phyloP scores from a whole-genome alignment of 2,113 vertebrate species.

The Trachemys scripta region DNA sequence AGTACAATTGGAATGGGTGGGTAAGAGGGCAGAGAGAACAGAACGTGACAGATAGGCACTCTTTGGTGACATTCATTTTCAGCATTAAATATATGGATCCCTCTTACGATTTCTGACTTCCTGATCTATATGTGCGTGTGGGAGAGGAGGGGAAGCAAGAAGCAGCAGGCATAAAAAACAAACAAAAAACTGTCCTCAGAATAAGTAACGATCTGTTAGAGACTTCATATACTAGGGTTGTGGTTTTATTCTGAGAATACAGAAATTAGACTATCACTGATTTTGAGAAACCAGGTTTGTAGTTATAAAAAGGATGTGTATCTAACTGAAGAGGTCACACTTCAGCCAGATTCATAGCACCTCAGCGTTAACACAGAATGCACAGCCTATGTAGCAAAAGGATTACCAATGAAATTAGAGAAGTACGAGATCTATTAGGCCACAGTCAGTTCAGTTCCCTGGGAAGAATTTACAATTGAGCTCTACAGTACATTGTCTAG shows the following conservation, averaged over 20 bases:
- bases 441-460: not conserved
- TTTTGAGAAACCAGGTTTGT: not conserved
- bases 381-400: not conserved
- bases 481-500: not conserved
- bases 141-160: not conserved
- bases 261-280: fast-evolving
- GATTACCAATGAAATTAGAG: fast-evolving
- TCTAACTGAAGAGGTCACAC: not conserved
- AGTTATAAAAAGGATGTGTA: not conserved
- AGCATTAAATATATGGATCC: not conserved
- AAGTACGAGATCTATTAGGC: too few species aligned
- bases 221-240: fast-evolving
- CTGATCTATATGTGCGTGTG: not conserved
- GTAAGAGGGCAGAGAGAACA: not conserved
- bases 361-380: fast-evolving
- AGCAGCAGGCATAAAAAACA: not conserved
- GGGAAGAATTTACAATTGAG: not conserved
- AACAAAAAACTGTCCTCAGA: not conserved
- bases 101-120: not conserved
- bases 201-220: fast-evolving
- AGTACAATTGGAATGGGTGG: not conserved
- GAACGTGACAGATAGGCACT: not conserved
- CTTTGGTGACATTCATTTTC: not conserved
- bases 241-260: fast-evolving
- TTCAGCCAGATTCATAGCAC: not conserved